A percentile compares a stretch with the other conserved stretches of the same genome.
phyloP scores from a whole-genome alignment of 2,797 vertebrate species.

The Heteromormyrus szaboi region DNA sequence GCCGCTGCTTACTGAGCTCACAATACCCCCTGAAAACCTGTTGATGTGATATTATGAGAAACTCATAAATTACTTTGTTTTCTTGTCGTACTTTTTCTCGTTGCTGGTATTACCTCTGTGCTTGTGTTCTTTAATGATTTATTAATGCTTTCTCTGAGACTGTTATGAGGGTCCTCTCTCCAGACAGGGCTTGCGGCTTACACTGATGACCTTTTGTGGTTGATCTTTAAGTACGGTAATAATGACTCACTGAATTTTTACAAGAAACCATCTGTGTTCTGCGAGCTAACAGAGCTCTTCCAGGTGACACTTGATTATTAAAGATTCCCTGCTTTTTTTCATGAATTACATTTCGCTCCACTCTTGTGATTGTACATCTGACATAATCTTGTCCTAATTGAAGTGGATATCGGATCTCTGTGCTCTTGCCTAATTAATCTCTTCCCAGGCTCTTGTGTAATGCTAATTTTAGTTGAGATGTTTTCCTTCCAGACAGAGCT shows the following conservation, averaged over 20 bases:
- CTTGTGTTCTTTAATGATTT: background rate
- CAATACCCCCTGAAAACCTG: background rate
- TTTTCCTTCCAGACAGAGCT: background rate
- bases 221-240: background rate
- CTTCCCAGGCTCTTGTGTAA: background rate
- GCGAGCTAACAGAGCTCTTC: background rate
- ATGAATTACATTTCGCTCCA: background rate
- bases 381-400: background rate
- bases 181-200: background rate
- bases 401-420: background rate
- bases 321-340: background rate
- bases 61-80: background rate
- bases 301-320: background rate
- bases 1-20: background rate
- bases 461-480: background rate
- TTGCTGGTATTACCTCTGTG: background rate
- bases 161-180: background rate
- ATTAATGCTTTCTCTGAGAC: background rate
- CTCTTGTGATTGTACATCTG: background rate
- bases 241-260: background rate
- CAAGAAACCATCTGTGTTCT: background rate
- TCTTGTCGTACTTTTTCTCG: background rate
- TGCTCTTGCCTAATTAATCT: constrained; percentile 2
- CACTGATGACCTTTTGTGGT: background rate
- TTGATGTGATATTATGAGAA: background rate